Evolutionary conservation across 2,797 vertebrate species (phyloP).

Genomic region (Syncerus caffer): DNA sequence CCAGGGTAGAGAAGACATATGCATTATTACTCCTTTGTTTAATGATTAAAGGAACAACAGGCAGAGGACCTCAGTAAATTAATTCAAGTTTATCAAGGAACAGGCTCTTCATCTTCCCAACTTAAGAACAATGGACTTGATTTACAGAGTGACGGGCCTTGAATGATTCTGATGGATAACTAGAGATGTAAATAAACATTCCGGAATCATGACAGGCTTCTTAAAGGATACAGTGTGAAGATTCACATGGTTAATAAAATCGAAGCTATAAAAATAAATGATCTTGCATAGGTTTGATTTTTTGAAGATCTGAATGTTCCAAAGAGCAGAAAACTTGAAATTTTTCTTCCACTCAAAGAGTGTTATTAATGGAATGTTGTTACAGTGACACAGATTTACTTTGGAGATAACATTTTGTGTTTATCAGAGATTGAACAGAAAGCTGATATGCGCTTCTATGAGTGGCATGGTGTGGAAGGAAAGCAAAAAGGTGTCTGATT

Average conservation of each 20-base stretch:
- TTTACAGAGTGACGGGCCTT: conserved; percentile 26
- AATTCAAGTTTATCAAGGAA: not conserved
- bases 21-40: conserved; percentile 13
- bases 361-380: conserved; percentile 36
- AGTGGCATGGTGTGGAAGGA: conserved; percentile 2
- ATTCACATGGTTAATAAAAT: conserved; percentile 41
- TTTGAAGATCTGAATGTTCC: conserved; percentile 19
- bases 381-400: not conserved
- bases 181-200: conserved; percentile 42
- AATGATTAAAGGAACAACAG: not conserved
- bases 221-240: conserved; percentile 16
- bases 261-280: conserved; percentile 35
- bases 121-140: conserved; percentile 6
- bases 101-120: not conserved
- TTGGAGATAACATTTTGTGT: not conserved
- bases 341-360: conserved; percentile 10
- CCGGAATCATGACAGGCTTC: conserved; percentile 36
- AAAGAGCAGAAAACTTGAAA: conserved; percentile 11
- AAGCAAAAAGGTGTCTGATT: not conserved
- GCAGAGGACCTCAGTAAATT: conserved; percentile 34
- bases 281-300: not conserved
- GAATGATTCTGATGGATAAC: conserved; percentile 45
- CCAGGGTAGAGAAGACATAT: not conserved
- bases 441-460: conserved; percentile 7
- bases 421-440: conserved; percentile 42